A percentile compares a stretch with the other conserved stretches of the same genome.
Conservation (phyloP, 2,113 vertebrate species). For the Chelonoidis abingdonii region DNA sequence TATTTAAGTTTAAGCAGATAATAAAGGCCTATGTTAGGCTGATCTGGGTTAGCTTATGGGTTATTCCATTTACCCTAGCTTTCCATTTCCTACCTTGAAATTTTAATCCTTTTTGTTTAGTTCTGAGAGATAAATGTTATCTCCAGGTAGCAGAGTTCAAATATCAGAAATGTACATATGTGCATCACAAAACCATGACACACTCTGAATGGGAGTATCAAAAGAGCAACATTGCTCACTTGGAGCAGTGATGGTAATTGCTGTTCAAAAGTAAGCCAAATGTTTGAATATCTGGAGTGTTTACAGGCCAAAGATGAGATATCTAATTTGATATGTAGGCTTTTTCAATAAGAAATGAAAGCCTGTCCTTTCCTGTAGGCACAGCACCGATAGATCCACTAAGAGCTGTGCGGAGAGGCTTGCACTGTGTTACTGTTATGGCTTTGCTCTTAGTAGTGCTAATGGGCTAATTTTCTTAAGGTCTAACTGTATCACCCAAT, state of each 20-base stretch:
- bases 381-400: neutral
- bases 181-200: neutral
- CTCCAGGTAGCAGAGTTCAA: neutral
- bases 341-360: neutral
- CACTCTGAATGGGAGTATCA: accelerated
- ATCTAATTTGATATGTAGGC: neutral
- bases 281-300: neutral
- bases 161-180: accelerated
- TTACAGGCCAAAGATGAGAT: neutral
- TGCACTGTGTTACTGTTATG: neutral
- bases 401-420: neutral
- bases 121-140: neutral
- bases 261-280: neutral
- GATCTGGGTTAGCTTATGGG: neutral
- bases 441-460: neutral
- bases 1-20: neutral
- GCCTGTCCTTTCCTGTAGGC: neutral
- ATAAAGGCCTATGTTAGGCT: accelerated
- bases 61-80: neutral
- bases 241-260: neutral
- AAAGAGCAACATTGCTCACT: accelerated
- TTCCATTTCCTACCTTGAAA: accelerated
- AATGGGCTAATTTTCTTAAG: neutral
- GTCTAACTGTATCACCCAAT: neutral
- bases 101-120: neutral